Evolutionary conservation across 2,113 vertebrate genomes (phyloP).

Genomic region (Hoplias malabaricus): DNA sequence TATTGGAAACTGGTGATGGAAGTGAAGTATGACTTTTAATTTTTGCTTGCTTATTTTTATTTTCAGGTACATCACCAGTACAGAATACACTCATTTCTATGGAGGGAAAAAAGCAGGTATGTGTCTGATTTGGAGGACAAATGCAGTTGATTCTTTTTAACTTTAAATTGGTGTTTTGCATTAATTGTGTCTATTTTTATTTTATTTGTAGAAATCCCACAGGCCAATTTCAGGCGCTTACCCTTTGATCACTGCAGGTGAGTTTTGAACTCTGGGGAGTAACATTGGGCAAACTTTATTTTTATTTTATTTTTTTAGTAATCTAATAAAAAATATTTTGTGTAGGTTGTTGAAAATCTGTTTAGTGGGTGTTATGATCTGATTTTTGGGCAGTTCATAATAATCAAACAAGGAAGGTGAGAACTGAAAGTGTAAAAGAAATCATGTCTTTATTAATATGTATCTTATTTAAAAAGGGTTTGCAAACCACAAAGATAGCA

Average conservation of each 20-base stretch:
- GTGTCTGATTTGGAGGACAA: background rate
- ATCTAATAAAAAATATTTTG: background rate
- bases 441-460: too few relatives aligned
- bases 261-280: constrained; percentile 31
- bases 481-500: too few relatives aligned
- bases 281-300: background rate
- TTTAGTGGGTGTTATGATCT: too few relatives aligned
- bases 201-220: constrained; percentile 80
- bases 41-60: too few relatives aligned
- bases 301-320: background rate
- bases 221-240: constrained; percentile 86
- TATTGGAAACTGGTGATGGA: background rate
- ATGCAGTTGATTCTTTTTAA: background rate
- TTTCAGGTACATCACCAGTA: constrained; percentile 93
- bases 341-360: too few relatives aligned
- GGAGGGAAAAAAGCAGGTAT: constrained; percentile 90
- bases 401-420: too few relatives aligned
- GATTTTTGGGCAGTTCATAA: too few relatives aligned
- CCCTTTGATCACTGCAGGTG: constrained; percentile 98
- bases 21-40: background rate
- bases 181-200: background rate
- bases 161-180: background rate
- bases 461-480: too few relatives aligned
- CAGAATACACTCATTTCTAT: constrained; percentile 94
- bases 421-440: too few relatives aligned